These are phyloP conservation scores for Aviceda subcristata DNA, from an alignment of 2,113 vertebrate genomes.

Conservation along the genomic window DNA sequence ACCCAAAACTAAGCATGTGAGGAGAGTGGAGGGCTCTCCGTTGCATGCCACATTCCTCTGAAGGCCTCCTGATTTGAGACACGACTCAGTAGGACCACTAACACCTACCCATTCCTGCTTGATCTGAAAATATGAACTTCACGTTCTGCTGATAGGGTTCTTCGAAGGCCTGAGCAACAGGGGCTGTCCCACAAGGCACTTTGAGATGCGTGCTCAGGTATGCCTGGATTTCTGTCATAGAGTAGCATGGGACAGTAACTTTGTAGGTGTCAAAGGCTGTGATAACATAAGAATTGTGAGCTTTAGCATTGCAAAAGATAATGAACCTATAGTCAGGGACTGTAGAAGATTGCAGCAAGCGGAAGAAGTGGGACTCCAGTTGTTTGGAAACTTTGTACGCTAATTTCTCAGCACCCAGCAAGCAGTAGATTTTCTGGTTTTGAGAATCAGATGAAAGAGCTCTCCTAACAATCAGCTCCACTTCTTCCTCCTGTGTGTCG, in stretches of 20 bases:
- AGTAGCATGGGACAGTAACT: constrained; percentile 51
- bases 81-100: neutral
- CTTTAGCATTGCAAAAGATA: constrained; percentile 66
- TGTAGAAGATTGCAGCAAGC: constrained; percentile 41
- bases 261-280: constrained; percentile 75
- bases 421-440: constrained; percentile 70
- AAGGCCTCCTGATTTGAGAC: neutral
- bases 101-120: constrained; percentile 72
- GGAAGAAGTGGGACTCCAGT: constrained; percentile 64
- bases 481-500: constrained; percentile 73
- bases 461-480: constrained; percentile 30
- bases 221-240: neutral
- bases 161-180: constrained; percentile 50
- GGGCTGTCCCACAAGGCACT: neutral
- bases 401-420: constrained; percentile 73
- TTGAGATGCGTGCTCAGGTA: constrained; percentile 72
- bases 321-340: constrained; percentile 62
- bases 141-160: constrained; percentile 51
- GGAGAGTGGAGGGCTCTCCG: neutral
- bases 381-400: constrained; percentile 73
- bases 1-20: neutral
- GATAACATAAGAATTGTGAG: constrained; percentile 74
- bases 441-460: constrained; percentile 45
- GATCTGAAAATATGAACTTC: constrained; percentile 72
- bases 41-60: neutral